Evolutionary conservation across 1,140 invertebrate genomes (phyloP), one percentile per base, ranked within the genome.

Genomic region (Diachasmimorpha longicaudata): DNA sequence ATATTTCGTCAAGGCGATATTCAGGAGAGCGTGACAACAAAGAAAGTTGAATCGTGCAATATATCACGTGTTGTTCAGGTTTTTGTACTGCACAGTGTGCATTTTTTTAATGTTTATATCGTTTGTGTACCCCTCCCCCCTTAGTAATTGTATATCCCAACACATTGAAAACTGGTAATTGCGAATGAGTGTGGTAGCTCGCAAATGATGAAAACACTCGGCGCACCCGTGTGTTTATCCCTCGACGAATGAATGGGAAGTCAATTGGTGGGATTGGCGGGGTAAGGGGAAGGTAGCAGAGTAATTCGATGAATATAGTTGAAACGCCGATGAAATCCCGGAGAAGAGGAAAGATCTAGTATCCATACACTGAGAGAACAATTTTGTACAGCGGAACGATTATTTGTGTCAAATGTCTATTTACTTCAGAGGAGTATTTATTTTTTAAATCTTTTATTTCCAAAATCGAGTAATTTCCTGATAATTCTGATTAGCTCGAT

Each of bases 21-120:
- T 68, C 36, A 16, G 2, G 66, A 68, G 66, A 68, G 66, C 66
- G 66, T 68, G 36, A 68, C 66, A 68, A 68, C 66, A 68, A 68
- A 68, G 66, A 68, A 68, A 68, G 66, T 68, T 1, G 36, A 31
- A 13, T n/a, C 6, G 66, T 68, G 36, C 16, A 68, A 37, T 39
- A 37, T 39, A 68, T 36, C 25, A 68, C 25, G 36, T 68, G 36
- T 37, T 68, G 23, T 25, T 6, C 48, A 16, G 23, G 58, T 63
- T 63, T 63, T 63, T 25, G 44, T 46, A 52, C 23, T 31, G 13
- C 25, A 36, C 2, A 19, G 31, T 68, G 31, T 39, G n/a, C 25
- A 37, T 36, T 37, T 68, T 68, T 36, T 68, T 36, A 16, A 11
- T 19, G 1, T 68, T 37, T 13, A 68, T 37, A 37, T 68, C 25